Base-by-base conservation (phyloP, 2,113 vertebrate species). In the Felis catus region DNA sequence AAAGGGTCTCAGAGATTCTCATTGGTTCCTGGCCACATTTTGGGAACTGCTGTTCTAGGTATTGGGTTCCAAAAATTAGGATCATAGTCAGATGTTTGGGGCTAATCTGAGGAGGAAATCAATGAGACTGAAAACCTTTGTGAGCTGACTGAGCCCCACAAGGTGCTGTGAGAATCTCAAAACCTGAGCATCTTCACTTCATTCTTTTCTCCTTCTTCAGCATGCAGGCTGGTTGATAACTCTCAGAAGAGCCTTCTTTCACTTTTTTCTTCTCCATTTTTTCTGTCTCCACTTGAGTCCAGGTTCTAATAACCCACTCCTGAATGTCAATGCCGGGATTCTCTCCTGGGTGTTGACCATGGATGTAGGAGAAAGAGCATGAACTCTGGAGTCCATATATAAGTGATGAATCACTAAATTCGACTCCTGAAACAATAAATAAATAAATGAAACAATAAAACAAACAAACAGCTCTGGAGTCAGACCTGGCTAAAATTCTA, bases 161-260 rank as follows among this genome's bases (percentile, higher is more conserved):
- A 55, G 41, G 23, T 2, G 0, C 81, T 14, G 4, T 78, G 11
- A 71, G 74, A 71, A 61, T 66, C 76, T 53, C 45, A 23, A 25
- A 73, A 61, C 14, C 70, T 2, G 16, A 55, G 55, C 21, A 12
- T 61, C 70, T 68, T 89, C 25, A 25, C 0, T 36, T 85, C 63
- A 3, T 3, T 41, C 70, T 61, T 12, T 84, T 15, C 29, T 89
- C 21, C 41, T 66, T 33, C 61, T 21, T 78, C 45, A 18, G 3
- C 6, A 23, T 63, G 15, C 25, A 19, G 9, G 6, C 10, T 0
- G 18, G 21, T 19, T 3, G 27, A 5, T 0, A 39, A 63, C 53
- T 23, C 70, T 66, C 83, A 51, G 48, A n/a, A 33, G 71, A 33
- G 33, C 12, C 36, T 29, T 41, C 65, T 58, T 39, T 36, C 23